Evolutionary conservation across 2,797 vertebrate species (phyloP).

Genomic region (Pitangus sulphuratus): DNA sequence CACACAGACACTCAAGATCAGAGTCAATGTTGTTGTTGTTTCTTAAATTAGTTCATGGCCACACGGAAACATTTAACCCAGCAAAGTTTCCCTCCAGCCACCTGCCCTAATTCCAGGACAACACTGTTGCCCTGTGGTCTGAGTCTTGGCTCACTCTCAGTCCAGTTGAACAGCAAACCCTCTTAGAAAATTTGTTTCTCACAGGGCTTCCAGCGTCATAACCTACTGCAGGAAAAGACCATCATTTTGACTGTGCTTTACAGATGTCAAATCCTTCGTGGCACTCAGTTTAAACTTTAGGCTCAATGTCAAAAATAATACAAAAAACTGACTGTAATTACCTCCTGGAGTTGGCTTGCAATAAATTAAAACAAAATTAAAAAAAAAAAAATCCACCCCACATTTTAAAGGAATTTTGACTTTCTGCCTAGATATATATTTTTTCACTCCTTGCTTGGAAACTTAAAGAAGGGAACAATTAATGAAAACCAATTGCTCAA

Average conservation of each 20-base stretch:
- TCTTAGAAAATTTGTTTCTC: constrained; percentile 21
- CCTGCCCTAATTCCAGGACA: background rate
- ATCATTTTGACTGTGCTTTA: constrained; percentile 15
- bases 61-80: background rate
- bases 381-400: background rate
- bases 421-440: constrained; percentile 66
- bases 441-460: constrained; percentile 58
- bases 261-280: constrained; percentile 36
- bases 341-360: constrained; percentile 34
- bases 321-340: constrained; percentile 38
- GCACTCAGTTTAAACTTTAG: constrained; percentile 30
- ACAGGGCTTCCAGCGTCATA: background rate
- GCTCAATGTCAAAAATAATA: constrained; percentile 59
- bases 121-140: background rate
- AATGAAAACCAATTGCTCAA: constrained; percentile 40
- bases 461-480: constrained; percentile 54
- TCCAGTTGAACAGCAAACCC: background rate
- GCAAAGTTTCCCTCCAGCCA: background rate
- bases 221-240: constrained; percentile 1
- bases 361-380: constrained; percentile 51
- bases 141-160: background rate
- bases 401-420: constrained; percentile 63
- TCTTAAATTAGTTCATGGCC: background rate
- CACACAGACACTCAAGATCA: background rate
- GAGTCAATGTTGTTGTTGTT: background rate